Conservation (phyloP, 2,797 vertebrate species). For the Xerus rutilus region DNA sequence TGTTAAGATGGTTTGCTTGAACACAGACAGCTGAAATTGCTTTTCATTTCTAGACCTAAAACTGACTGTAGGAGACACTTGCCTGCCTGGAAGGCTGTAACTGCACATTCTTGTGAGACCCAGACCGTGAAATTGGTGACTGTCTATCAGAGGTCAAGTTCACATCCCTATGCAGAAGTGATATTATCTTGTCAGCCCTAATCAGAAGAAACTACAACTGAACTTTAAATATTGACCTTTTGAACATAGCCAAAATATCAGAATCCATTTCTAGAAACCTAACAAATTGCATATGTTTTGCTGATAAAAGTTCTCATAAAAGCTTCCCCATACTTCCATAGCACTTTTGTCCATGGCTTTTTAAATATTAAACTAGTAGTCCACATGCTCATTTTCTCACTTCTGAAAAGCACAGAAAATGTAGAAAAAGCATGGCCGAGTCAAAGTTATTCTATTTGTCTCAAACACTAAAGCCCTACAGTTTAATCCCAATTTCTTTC, state of each 20-base stretch:
- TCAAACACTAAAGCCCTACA: not conserved
- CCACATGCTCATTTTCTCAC: not conserved
- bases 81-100: not conserved
- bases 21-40: not conserved
- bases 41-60: not conserved
- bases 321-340: not conserved
- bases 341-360: not conserved
- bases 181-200: not conserved
- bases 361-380: not conserved
- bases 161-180: not conserved
- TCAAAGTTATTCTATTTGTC: not conserved
- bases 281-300: not conserved
- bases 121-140: not conserved
- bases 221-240: not conserved
- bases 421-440: not conserved
- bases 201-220: not conserved
- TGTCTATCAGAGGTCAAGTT: not conserved
- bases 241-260: not conserved
- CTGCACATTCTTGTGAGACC: not conserved
- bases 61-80: not conserved
- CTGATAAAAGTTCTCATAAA: not conserved
- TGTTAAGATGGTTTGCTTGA: not conserved
- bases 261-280: not conserved
- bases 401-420: not conserved
- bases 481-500: not conserved